phyloP scores from a whole-genome alignment of 2,113 vertebrate genomes.

The Calyptomena viridis region DNA sequence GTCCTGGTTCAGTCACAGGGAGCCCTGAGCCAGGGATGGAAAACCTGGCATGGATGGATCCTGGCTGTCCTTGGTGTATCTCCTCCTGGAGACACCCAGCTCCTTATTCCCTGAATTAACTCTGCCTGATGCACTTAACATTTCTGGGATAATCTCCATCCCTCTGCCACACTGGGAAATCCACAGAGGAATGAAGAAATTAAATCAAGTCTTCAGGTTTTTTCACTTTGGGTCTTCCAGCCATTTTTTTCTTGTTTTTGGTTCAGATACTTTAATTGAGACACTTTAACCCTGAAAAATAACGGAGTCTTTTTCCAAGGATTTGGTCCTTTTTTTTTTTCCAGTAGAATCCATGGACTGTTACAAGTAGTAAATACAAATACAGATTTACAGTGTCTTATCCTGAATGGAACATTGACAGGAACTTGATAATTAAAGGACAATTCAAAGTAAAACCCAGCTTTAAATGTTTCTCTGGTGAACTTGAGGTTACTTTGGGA shows the following conservation, averaged over 20 bases:
- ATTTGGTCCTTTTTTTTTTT: background rate
- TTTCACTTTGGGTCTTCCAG: background rate
- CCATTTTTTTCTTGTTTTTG: accelerated
- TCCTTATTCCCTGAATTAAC: background rate
- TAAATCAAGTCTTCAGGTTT: background rate
- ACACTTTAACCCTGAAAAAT: background rate
- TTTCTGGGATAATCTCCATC: background rate
- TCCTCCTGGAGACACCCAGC: background rate
- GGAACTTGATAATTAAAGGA: background rate
- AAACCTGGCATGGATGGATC: background rate
- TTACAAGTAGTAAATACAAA: background rate
- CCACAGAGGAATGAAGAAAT: background rate
- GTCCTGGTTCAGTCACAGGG: background rate
- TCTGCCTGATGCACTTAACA: background rate
- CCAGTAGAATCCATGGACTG: background rate
- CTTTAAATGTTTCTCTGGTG: background rate
- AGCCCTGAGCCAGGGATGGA: background rate
- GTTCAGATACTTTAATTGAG: background rate
- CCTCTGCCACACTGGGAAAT: background rate
- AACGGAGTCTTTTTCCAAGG: background rate
- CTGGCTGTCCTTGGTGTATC: background rate
- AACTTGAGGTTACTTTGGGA: background rate
- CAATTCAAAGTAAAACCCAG: background rate
- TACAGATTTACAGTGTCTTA: background rate
- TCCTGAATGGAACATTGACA: background rate